These are phyloP conservation scores for Avahi laniger DNA, from an alignment of 2,797 vertebrate genomes.

Conservation along the genomic window DNA sequence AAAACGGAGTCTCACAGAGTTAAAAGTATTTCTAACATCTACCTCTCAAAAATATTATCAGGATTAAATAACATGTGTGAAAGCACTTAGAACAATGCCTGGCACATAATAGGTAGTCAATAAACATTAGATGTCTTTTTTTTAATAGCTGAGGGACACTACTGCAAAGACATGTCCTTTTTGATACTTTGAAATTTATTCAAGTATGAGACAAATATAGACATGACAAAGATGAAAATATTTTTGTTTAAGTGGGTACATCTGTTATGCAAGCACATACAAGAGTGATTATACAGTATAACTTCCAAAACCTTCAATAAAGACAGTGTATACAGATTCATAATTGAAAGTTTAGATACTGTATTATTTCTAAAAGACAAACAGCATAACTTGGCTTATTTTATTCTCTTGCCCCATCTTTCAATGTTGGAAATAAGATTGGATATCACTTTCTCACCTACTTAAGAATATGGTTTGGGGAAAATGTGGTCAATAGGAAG, in stretches of 20 bases:
- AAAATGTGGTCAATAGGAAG: not conserved
- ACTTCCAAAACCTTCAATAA: not conserved
- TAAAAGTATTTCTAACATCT: not conserved
- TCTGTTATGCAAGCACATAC: not conserved
- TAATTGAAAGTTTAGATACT: not conserved
- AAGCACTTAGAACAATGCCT: not conserved
- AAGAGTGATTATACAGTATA: not conserved
- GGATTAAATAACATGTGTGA: not conserved
- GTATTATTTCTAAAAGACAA: not conserved
- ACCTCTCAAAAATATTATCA: not conserved
- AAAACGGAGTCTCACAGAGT: not conserved
- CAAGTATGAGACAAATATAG: not conserved
- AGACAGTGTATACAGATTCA: not conserved
- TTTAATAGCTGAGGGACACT: not conserved
- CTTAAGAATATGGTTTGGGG: conserved; percentile 28
- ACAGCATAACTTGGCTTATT: not conserved
- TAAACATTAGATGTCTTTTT: not conserved
- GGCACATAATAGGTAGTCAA: not conserved
- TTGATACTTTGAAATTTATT: conserved; percentile 16
- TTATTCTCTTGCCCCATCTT: not conserved
- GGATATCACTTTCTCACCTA: not conserved
- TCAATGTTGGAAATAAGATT: not conserved
- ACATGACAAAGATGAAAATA: not conserved
- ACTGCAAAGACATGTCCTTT: not conserved
- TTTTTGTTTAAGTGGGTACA: not conserved